Evolutionary conservation across 2,888 invertebrate species (phyloP).

Genomic region (Agrochola lychnidis): DNA sequence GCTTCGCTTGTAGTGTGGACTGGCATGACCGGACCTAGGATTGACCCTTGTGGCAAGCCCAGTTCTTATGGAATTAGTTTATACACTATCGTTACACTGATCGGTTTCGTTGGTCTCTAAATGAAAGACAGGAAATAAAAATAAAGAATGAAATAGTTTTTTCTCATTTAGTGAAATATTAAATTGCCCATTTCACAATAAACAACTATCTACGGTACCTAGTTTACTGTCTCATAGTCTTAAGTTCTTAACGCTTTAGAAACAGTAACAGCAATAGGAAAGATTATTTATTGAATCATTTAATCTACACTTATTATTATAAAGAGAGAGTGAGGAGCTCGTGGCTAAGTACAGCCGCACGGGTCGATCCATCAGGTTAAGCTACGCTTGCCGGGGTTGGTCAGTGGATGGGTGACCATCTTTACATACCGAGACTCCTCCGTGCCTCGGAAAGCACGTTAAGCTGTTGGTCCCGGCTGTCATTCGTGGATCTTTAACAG

Average conservation of each 20-base stretch:
- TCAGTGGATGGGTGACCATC: no score
- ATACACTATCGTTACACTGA: no score
- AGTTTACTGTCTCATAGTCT: neutral
- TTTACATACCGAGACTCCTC: no score
- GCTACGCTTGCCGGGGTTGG: no score
- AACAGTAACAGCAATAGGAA: neutral
- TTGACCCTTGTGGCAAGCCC: neutral
- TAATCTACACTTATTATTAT: no score
- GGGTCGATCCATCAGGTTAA: no score
- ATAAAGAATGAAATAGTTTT: neutral
- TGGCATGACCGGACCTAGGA: neutral
- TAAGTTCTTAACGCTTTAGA: neutral
- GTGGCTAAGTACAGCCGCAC: no score
- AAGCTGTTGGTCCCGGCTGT: no score
- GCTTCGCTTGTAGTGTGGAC: neutral
- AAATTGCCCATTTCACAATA: neutral
- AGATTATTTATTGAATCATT: neutral
- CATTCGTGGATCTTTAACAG: no score
- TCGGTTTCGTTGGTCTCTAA: neutral
- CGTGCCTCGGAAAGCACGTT: no score
- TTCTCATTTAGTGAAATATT: neutral
- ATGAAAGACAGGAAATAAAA: neutral
- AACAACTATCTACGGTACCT: no score
- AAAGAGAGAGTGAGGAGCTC: no score
- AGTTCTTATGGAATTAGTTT: neutral